Evolutionary conservation across 2,113 vertebrate genomes (phyloP).

Genomic region (Poeciliopsis retropinna): DNA sequence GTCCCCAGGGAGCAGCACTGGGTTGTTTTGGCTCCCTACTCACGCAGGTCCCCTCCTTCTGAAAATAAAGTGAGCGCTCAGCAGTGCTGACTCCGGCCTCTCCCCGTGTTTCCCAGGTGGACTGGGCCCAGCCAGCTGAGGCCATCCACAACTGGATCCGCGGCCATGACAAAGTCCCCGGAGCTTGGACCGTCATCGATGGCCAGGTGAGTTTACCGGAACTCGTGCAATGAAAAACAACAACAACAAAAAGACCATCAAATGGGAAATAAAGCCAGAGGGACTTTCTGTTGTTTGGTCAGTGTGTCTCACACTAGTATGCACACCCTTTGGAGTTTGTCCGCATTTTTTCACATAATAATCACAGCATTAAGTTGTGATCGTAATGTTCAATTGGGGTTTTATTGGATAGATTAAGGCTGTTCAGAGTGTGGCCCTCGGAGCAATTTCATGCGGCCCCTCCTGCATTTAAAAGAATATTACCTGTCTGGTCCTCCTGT

Average conservation of each 20-base stretch:
- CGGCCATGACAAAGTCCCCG: slow-evolving; percentile 97
- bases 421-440: no score
- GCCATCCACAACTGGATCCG: slow-evolving; percentile 97
- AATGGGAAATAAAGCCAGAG: not conserved
- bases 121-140: slow-evolving; percentile 86
- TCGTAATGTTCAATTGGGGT: no score
- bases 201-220: slow-evolving; percentile 82
- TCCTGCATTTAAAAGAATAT: no score
- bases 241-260: not conserved
- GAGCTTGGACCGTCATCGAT: slow-evolving; percentile 89
- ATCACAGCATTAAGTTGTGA: no score
- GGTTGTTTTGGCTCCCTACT: not conserved
- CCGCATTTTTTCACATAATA: no score
- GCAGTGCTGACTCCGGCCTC: not conserved
- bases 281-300: no score
- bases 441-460: no score
- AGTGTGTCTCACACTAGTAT: no score
- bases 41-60: no score
- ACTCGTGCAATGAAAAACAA: not conserved
- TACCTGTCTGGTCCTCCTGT: no score
- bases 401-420: no score
- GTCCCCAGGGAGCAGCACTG: slow-evolving; percentile 1
- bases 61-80: not conserved
- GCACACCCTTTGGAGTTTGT: no score
- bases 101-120: slow-evolving; percentile 69